These are phyloP conservation scores for Platyrinchus mystaceus DNA, from an alignment of 2,797 vertebrate genomes.

Conservation along the genomic window DNA sequence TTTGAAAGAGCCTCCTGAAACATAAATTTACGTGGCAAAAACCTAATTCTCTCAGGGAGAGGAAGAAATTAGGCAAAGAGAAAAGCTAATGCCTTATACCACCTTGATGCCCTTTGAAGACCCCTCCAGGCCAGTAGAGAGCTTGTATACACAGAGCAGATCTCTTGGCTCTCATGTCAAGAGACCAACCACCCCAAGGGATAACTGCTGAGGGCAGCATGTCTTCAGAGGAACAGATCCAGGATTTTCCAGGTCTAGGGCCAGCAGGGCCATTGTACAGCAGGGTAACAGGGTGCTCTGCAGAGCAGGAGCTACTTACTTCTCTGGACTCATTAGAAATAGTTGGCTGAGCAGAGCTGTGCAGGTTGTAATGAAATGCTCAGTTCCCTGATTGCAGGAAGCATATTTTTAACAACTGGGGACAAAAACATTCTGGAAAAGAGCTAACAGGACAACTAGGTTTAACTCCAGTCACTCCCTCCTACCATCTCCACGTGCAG, in stretches of 20 bases:
- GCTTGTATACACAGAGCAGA: neutral
- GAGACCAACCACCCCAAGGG: neutral
- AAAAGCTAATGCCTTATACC: neutral
- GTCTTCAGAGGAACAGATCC: neutral
- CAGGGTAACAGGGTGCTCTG: neutral
- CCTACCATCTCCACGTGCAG: neutral
- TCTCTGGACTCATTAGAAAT: neutral
- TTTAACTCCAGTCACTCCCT: neutral
- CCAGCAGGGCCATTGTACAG: neutral
- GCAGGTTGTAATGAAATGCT: neutral
- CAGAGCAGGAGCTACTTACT: neutral
- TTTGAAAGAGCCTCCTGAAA: neutral
- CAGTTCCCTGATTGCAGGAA: neutral
- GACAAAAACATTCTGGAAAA: neutral
- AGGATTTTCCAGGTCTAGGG: neutral
- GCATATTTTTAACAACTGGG: neutral
- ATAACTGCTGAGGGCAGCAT: neutral
- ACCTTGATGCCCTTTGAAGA: neutral
- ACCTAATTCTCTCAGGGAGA: neutral
- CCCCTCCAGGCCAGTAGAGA: neutral
- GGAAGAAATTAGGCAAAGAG: neutral
- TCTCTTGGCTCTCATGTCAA: fast-evolving
- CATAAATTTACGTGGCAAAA: neutral
- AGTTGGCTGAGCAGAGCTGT: neutral
- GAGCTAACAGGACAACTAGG: neutral